Evolutionary conservation across 2,888 invertebrate genomes (phyloP), one percentile per base, ranked within the genome.

Genomic region (Hypercompe scribonia): DNA sequence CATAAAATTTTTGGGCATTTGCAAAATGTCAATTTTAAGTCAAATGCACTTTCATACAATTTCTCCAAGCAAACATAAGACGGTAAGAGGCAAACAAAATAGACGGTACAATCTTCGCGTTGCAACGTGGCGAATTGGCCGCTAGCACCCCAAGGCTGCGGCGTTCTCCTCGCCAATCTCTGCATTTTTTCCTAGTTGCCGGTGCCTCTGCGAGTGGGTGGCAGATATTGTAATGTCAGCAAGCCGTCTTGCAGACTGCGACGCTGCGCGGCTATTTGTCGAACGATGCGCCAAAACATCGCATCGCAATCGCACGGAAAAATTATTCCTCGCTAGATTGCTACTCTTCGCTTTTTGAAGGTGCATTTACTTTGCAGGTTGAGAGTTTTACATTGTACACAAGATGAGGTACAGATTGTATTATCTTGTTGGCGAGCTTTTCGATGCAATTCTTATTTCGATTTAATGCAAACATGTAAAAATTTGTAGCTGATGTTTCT

Each of bases 201-300:
- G 84, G 85, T 89, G 85, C 84, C 81, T 78, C 86, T 84, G 83
- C 81, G 83, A 84, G 86, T 84, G 84, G 86, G 87, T 86, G 90
- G 88, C 86, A 89, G 90, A 93, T 92, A 94, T 93, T 93, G 93
- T 90, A 89, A 83, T 90, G 92, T 94, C 94, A 94, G 95, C 94
- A 84, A 84, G 87, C 90, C 89, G 89, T 91, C 91, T 90, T 93
- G 93, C 92, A 90, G 93, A 92, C 92, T 93, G 90, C 93, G 91
- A 91, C 89, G 90, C 72, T 76, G 72, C 81, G 85, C 87, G 90
- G 87, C 90, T 93, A 93, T 95, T 94, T 94, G 93, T 92, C 91
- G 94, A 94, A 92, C 94, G 93, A 91, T 94, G 95, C 95, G 94
- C 95, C 95, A 94, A 95, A 95, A 94, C 93, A 95, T 94, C 87